Evolutionary conservation across 2,797 vertebrate species (phyloP).

Genomic region (Hozukius guyotensis): DNA sequence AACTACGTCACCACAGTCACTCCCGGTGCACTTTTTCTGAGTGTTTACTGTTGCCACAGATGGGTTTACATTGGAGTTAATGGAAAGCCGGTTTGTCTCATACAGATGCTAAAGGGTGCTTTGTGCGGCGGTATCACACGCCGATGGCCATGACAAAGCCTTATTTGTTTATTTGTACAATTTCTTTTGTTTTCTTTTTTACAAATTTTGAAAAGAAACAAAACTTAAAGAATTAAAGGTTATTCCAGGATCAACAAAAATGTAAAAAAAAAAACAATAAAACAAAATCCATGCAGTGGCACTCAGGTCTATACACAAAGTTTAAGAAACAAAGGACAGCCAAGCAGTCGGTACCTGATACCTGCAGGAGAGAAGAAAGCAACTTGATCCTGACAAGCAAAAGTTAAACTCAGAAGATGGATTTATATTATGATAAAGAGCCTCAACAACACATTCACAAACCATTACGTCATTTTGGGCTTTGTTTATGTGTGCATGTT

Average conservation of each 20-base stretch:
- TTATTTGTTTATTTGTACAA: not conserved
- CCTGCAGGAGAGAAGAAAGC: not conserved
- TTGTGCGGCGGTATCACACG: too few species aligned
- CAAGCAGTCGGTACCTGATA: not conserved
- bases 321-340: not conserved
- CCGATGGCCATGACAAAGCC: too few species aligned
- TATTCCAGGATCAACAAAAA: not conserved
- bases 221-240: not conserved
- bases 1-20: too few species aligned
- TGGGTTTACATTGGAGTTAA: too few species aligned
- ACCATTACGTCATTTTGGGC: not conserved
- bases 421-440: not conserved
- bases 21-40: too few species aligned
- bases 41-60: too few species aligned
- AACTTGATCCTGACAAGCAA: conserved; percentile 5
- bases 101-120: too few species aligned
- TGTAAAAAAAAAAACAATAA: not conserved
- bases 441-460: not conserved
- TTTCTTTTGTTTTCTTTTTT: not conserved
- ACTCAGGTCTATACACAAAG: not conserved
- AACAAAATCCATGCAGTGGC: not conserved
- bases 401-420: not conserved
- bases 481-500: not conserved
- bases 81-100: too few species aligned
- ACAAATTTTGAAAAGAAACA: not conserved